Base-by-base conservation (phyloP, 2,888 invertebrate genomes). In the Anoplius nigerrimus region DNA sequence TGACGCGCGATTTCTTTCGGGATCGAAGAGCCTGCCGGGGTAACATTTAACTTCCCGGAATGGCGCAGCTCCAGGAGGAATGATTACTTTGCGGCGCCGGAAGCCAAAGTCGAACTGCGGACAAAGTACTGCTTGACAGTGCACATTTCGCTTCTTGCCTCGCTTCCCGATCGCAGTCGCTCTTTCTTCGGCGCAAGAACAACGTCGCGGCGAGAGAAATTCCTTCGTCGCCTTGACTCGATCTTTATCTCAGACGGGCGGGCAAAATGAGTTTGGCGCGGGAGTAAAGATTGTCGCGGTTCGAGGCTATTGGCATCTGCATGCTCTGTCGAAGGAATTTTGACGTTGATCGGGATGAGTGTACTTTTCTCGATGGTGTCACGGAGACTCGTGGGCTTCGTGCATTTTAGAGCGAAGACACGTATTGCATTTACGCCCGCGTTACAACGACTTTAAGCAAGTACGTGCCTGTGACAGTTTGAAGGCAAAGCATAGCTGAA, bases 361-460 rank as follows among this genome's bases (percentile, higher is more conserved):
- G 34, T 6, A 34, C 11, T 34, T 34, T 59, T 66, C 18, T 0
- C 64, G 62, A 56, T 64, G 48, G 22, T 45, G 45, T 64, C 43
- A 61, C 56, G 62, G 62, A 56, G 52, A 20, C n/a, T n/a, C n/a
- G n/a, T n/a, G 34, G 52, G 48, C 53, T n/a, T 18, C 20, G 22
- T 67, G 71, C 73, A 73, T 75, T 75, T 74, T 71, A 64, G 64
- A 64, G 27, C 64, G 76, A 66, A 65, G 74, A 73, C 76, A 75
- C 75, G 69, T 78, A 78, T 78, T 67, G 75, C 69, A 78, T 78
- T 78, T 78, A 74, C 70, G 76, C 74, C 57, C 62, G 56, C 70
- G 70, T 72, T 78, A 74, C 78, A 78, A 75, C 61, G 71, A 74
- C 76, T 78, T 76, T 76, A 74, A 57, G 78, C 68, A 66, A 63